A percentile compares a stretch with the other conserved stretches of the same genome.
Evolutionary conservation across 2,888 invertebrate genomes (phyloP).

Genomic region (Patella caerulea): DNA sequence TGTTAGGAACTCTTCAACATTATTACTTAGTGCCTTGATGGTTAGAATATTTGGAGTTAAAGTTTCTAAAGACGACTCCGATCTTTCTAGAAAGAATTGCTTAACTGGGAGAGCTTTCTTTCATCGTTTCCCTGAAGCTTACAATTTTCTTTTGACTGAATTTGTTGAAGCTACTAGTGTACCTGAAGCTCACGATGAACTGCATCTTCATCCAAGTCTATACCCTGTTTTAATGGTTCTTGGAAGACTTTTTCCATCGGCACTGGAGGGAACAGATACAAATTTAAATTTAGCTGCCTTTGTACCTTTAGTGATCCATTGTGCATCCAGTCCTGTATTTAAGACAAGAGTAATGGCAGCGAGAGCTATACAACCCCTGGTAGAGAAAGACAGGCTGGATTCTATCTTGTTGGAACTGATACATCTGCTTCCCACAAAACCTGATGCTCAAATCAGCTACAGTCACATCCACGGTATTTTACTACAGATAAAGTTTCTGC

Average conservation of each 20-base stretch:
- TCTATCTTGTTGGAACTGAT: slow-evolving; percentile 68
- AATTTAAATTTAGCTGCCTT: slow-evolving; percentile 80
- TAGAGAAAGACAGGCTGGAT: slow-evolving; percentile 71
- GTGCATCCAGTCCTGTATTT: slow-evolving; percentile 79
- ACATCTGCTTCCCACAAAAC: slow-evolving; percentile 55
- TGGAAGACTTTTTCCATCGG: slow-evolving; percentile 83
- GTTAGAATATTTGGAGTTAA: slow-evolving; percentile 89
- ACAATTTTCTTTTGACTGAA: slow-evolving; percentile 76
- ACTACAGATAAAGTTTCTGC: slow-evolving; percentile 75
- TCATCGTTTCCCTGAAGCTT: slow-evolving; percentile 79
- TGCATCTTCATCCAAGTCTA: slow-evolving; percentile 76
- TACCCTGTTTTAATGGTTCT: slow-evolving; percentile 85
- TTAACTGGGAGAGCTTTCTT: slow-evolving; percentile 82
- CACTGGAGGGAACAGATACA: slow-evolving; percentile 80
- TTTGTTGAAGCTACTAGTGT: slow-evolving; percentile 65
- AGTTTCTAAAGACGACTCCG: slow-evolving; percentile 73
- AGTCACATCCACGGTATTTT: slow-evolving; percentile 80
- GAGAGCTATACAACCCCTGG: slow-evolving; percentile 78
- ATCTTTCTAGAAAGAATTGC: slow-evolving; percentile 68
- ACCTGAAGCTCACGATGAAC: background rate
- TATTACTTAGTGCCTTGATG: slow-evolving; percentile 86
- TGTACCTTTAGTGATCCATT: slow-evolving; percentile 77
- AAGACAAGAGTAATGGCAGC: slow-evolving; percentile 83
- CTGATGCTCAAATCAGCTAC: slow-evolving; percentile 68
- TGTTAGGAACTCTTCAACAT: slow-evolving; percentile 86